Evolutionary conservation across 2,113 vertebrate species (phyloP).

Genomic region (Todiramphus saurophagus): DNA sequence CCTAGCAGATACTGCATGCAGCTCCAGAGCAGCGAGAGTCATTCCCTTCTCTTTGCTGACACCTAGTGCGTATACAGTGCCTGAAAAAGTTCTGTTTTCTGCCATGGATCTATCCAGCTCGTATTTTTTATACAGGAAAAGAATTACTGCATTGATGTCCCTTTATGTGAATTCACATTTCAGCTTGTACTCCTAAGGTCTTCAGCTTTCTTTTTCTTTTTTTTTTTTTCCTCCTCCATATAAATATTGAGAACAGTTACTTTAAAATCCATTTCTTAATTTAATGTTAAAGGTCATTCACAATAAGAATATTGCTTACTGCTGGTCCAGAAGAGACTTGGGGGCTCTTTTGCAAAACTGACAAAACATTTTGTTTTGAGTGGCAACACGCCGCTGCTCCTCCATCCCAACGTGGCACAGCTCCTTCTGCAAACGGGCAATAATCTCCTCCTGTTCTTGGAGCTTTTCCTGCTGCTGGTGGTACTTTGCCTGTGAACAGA

Average conservation of each 20-base stretch:
- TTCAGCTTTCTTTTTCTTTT: neutral
- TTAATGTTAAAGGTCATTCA: neutral
- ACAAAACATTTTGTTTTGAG: slow-evolving; percentile 78
- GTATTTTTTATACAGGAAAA: neutral
- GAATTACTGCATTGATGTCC: neutral
- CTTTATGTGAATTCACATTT: neutral
- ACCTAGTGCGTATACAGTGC: neutral
- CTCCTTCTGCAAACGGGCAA: slow-evolving; percentile 77
- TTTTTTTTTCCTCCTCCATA: neutral
- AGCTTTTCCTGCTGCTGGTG: slow-evolving; percentile 77
- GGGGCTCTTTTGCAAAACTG: slow-evolving; percentile 74
- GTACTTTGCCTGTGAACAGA: slow-evolving; percentile 62
- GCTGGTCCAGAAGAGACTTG: slow-evolving; percentile 73
- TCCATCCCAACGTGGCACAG: slow-evolving; percentile 72
- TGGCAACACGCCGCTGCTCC: slow-evolving; percentile 73
- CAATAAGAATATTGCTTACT: slow-evolving; percentile 69
- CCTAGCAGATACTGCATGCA: neutral
- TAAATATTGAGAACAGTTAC: neutral
- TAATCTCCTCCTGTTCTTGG: slow-evolving; percentile 72
- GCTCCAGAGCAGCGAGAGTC: neutral
- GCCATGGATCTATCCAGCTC: neutral
- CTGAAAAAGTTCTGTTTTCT: neutral
- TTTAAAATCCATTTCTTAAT: neutral
- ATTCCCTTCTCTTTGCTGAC: slow-evolving; percentile 43
- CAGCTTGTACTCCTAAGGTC: neutral